Percentiles rank a stretch among this genome's conserved stretches.
phyloP scores from a whole-genome alignment of 2,113 vertebrate genomes.

The Oryctolagus cuniculus region DNA sequence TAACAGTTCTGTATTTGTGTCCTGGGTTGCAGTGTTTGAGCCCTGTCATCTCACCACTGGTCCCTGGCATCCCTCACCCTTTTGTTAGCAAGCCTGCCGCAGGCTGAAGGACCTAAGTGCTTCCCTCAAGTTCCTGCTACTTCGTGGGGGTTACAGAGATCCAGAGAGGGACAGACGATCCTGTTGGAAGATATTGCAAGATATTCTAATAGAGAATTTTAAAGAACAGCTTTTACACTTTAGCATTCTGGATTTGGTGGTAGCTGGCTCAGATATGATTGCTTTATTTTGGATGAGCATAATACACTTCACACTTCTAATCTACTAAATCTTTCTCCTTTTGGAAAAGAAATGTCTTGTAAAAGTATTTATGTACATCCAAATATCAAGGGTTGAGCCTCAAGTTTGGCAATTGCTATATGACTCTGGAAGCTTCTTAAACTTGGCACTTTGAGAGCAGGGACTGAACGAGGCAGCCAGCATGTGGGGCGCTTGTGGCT shows the following conservation, averaged over 20 bases:
- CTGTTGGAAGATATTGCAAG: neutral
- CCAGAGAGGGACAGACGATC: neutral
- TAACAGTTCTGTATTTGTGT: neutral
- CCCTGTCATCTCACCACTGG: neutral
- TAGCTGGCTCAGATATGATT: neutral
- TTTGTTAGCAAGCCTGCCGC: neutral
- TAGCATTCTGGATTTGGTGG: neutral
- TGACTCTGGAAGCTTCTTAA: constrained; percentile 35
- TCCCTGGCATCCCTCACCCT: neutral
- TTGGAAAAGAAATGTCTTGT: neutral
- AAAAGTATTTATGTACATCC: constrained; percentile 60
- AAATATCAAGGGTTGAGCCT: constrained; percentile 16
- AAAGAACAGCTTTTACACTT: neutral
- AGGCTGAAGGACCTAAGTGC: rapidly evolving
- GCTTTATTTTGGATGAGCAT: neutral
- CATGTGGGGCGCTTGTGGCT: neutral
- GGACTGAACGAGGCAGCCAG: neutral
- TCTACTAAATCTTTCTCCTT: neutral
- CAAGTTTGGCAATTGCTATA: constrained; percentile 12
- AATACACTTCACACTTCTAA: neutral
- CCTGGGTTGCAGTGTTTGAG: neutral
- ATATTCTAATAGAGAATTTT: neutral
- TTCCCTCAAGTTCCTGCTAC: neutral
- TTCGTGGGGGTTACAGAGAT: neutral
- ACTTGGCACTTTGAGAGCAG: constrained; percentile 54